Evolutionary conservation across 2,888 invertebrate genomes (phyloP).

Genomic region (Tillus elongatus): DNA sequence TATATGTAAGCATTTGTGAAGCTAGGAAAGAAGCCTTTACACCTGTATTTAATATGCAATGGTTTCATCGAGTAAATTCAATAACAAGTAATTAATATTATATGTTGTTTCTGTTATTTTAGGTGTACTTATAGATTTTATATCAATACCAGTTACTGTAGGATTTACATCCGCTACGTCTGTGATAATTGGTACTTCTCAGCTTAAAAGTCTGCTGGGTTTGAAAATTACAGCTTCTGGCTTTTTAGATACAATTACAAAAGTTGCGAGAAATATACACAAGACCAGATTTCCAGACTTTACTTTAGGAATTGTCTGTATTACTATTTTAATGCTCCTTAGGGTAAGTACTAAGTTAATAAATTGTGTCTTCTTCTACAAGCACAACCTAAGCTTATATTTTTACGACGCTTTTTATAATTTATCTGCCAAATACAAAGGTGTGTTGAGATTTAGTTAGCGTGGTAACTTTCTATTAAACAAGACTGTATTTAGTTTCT

Average conservation of each 20-base stretch:
- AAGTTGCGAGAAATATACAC: slow-evolving; percentile 60
- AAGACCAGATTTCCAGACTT: slow-evolving; percentile 62
- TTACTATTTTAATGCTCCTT: slow-evolving; percentile 61
- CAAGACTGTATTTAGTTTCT: too few relatives aligned
- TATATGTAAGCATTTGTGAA: too few relatives aligned
- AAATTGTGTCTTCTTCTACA: too few relatives aligned
- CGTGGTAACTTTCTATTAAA: too few relatives aligned
- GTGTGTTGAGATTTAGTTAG: too few relatives aligned
- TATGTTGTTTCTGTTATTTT: slow-evolving; percentile 24
- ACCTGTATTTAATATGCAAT: neutral
- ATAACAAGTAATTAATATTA: slow-evolving; percentile 5
- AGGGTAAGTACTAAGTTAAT: slow-evolving; percentile 66
- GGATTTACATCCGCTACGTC: slow-evolving; percentile 89
- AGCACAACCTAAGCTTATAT: too few relatives aligned
- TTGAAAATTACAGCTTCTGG: slow-evolving; percentile 62
- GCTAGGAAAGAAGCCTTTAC: too few relatives aligned
- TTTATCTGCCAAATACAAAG: too few relatives aligned
- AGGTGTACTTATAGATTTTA: slow-evolving; percentile 84
- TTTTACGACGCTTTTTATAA: too few relatives aligned
- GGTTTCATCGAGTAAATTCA: neutral
- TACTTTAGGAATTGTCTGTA: slow-evolving; percentile 62
- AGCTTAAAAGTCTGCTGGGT: slow-evolving; percentile 68
- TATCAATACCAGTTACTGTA: slow-evolving; percentile 80
- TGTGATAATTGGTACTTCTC: slow-evolving; percentile 79
- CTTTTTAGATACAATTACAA: slow-evolving; percentile 64